Conservation (phyloP, 2,113 vertebrate genomes). For the Hipposideros armiger region DNA sequence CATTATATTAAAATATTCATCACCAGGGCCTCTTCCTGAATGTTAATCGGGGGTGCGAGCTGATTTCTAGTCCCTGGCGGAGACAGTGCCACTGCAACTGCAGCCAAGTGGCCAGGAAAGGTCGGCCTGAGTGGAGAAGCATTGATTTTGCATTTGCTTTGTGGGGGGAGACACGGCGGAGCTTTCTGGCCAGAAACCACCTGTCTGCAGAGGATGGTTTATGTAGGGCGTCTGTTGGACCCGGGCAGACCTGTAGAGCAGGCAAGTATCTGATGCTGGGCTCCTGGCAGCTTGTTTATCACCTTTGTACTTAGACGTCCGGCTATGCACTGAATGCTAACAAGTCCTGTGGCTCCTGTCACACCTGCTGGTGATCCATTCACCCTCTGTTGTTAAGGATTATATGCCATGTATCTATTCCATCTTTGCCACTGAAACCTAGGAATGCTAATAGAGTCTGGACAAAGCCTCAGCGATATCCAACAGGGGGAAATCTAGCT, state of each 20-base stretch:
- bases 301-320: constrained; percentile 12
- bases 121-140: not conserved
- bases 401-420: not conserved
- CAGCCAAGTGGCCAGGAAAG: not conserved
- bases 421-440: not conserved
- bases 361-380: not conserved
- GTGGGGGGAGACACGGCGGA: not conserved
- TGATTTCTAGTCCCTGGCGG: not conserved
- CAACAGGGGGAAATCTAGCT: not conserved
- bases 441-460: not conserved
- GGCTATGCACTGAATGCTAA: constrained; percentile 51
- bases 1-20: constrained; percentile 81
- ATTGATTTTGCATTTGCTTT: constrained; percentile 56
- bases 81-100: not conserved
- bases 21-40: constrained; percentile 71
- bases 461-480: not conserved
- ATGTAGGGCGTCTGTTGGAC: not conserved
- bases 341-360: not conserved
- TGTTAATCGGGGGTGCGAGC: constrained; percentile 73
- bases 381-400: not conserved
- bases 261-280: not conserved
- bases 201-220: not conserved
- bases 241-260: not conserved
- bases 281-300: constrained; percentile 23
- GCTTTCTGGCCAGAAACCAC: not conserved